Base-by-base conservation (phyloP, 2,888 invertebrate genomes). In the Poecilus cupreus region DNA sequence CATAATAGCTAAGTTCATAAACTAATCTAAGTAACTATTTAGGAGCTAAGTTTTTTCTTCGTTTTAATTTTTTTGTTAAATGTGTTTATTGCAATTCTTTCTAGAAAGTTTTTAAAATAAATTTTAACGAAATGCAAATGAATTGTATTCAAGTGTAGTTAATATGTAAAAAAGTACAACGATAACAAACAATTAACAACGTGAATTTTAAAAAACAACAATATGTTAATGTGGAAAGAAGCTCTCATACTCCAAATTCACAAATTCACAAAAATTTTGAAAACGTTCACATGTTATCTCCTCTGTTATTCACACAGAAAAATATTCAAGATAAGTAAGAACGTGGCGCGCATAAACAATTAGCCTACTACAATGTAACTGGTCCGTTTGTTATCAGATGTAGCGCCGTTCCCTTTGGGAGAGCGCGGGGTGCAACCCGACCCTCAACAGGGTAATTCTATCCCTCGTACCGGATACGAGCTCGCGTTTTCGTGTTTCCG, bases 281-380 rank as follows among this genome's bases (percentile, higher is more conserved):
- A 43, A 24, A 74, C 24, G 74, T 49, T 74, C 39, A 74, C 74
- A 43, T 74, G 46, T 74, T 74, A 74, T 74, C 74, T 46, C 74
- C 22, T 22, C 46, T 46, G 20, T 74, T 74, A 74, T 74, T 46
- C 43, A 74, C 74, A 24, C 43, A 46, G 13, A 74, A 70, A 74
- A 74, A 74, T 74, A 46, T 74, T 46, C 49, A n/a, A 46, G 74
- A 74, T 74, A 74, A 74, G 46, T 24, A n/a, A 5, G 49, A 18
- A 74, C 74, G 74, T 46, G 74, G 26, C 4, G 11, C n/a, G 49
- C 46, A 74, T 74, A 10, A 49, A 39, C 74, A 74, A 74, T 74
- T 74, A 74, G 74, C 49, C 22, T 22, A 18, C 46, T 32, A 68
- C 43, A 74, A 43, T 46, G 74, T 20, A 74, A 46, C 74, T 43